Percentiles rank a stretch among this genome's conserved stretches.
Conservation (phyloP, 2,888 invertebrate genomes). For the Apamea sordens region DNA sequence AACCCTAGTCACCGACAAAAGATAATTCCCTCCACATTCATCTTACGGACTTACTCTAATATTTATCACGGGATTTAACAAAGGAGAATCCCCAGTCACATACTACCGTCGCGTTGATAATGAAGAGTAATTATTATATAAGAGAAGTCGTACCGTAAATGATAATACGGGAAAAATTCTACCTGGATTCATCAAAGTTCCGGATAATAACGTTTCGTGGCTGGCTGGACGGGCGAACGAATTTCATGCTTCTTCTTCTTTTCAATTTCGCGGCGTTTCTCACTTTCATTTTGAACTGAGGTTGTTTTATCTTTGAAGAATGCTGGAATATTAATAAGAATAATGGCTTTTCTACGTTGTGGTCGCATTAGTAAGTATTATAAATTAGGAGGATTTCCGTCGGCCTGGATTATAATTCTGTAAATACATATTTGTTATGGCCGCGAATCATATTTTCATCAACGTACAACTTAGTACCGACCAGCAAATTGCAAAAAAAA, state of each 20-base stretch:
- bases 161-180: slow-evolving; percentile 62
- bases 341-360: neutral
- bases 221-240: slow-evolving; percentile 43
- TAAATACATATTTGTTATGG: too few relatives aligned
- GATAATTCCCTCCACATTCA: slow-evolving; percentile 65
- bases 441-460: too few relatives aligned
- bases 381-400: too few relatives aligned
- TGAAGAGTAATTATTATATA: slow-evolving; percentile 75
- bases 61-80: slow-evolving; percentile 75
- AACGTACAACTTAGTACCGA: too few relatives aligned
- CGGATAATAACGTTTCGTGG: slow-evolving; percentile 58
- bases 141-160: slow-evolving; percentile 69
- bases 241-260: slow-evolving; percentile 36
- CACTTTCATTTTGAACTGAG: slow-evolving; percentile 21
- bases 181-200: slow-evolving; percentile 54
- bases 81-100: slow-evolving; percentile 71
- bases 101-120: slow-evolving; percentile 71
- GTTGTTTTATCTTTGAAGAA: slow-evolving; percentile 22
- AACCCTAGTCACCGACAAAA: slow-evolving; percentile 41
- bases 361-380: neutral
- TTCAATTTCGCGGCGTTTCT: slow-evolving; percentile 41
- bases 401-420: too few relatives aligned
- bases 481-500: too few relatives aligned
- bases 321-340: slow-evolving; percentile 16
- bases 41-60: slow-evolving; percentile 72